Base-by-base conservation (phyloP, 2,113 vertebrate species). In the Thamnaconus septentrionalis region DNA sequence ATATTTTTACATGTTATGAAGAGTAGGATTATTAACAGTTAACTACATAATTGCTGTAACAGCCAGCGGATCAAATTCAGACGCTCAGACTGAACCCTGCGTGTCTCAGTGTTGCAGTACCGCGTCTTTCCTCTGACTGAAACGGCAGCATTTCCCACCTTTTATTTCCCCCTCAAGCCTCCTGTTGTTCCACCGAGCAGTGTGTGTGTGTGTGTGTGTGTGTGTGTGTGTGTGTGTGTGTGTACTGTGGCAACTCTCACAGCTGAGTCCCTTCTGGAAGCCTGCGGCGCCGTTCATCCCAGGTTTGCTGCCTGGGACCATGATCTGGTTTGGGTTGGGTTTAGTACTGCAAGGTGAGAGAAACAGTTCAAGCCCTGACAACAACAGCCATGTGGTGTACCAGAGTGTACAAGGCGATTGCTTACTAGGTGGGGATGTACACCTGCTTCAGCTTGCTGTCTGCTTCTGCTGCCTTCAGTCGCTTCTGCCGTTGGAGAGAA, bases 351-450 rank as follows among this genome's bases (percentile, higher is more conserved):
- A 0, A 4, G n/a, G 0, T 8, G 3, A 18, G 43, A 0, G 3
- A 58, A 31, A 9, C 62, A 4, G 8, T 11, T n/a, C n/a, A n/a
- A n/a, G 48, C 6, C 1, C 5, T 1, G 11, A 50, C 48, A n/a
- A 10, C 48, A 50, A n/a, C 6, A 50, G 9, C 3, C 3, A n/a
- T 3, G 1, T n/a, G 4, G 9, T 11, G 48, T 4, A 4, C 48
- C 18, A 31, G 18, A 62, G 59, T 47, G 42, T 8, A 9, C 7
- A 7, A 4, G 10, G n/a, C 5, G 3, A 8, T 53, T 45, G 94
- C 95, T 96, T 83, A 97, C 95, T 97, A 96, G 59, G 95, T 96
- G 65, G 95, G 95, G 85, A 96, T 96, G 88, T 96, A 97, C 67
- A 97, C 95, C 81, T 97, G 95, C 67, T 97, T 97, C 75, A 97